These are phyloP conservation scores for Zootoca vivipara DNA, from an alignment of 2,113 vertebrate genomes.

Conservation along the genomic window DNA sequence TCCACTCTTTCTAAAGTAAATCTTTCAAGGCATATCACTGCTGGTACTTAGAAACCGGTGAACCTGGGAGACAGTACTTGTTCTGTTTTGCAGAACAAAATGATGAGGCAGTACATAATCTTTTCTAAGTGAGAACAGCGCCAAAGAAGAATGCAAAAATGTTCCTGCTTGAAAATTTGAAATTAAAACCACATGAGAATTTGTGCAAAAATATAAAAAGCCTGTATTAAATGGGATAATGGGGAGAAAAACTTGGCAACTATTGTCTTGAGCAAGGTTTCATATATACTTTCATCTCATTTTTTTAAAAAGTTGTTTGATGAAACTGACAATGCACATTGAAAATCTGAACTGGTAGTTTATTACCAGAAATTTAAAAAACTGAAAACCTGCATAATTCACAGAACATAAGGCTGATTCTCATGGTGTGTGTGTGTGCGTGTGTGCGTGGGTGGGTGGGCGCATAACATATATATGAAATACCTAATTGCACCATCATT, in stretches of 20 bases:
- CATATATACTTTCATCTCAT: not conserved
- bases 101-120: not conserved
- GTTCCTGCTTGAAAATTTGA: conserved; percentile 40
- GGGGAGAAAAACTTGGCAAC: not conserved
- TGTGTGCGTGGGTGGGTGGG: too few relatives aligned
- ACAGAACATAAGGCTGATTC: not conserved
- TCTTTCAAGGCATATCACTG: not conserved
- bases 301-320: not conserved
- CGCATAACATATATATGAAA: not conserved
- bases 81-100: conserved; percentile 44
- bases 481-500: not conserved
- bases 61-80: conserved; percentile 25
- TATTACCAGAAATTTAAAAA: not conserved
- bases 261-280: not conserved
- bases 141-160: conserved; percentile 19
- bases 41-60: conserved; percentile 26
- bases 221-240: conserved; percentile 23
- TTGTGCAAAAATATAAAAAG: not conserved
- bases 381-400: not conserved
- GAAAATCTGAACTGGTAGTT: not conserved
- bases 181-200: conserved; percentile 44
- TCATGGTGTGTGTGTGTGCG: too few relatives aligned
- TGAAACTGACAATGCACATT: not conserved
- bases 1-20: rapidly evolving
- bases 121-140: conserved; percentile 4